A percentile compares a stretch with the other conserved stretches of the same genome.
phyloP scores from a whole-genome alignment of 1,140 invertebrate species.

The Drosophila jambulina region DNA sequence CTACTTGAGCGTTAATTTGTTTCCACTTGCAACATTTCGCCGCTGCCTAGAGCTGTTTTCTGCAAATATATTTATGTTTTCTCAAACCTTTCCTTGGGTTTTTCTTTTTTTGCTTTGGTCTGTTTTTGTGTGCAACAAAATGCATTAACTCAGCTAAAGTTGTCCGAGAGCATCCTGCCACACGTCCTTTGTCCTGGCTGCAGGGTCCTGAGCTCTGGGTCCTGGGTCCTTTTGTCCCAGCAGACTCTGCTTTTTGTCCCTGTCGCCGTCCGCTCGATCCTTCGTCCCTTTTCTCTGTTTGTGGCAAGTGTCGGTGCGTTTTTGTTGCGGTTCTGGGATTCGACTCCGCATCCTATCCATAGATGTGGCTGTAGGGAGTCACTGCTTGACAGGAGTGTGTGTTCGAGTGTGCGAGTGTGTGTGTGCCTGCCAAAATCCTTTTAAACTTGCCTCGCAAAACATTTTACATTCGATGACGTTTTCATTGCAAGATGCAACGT shows the following conservation, averaged over 20 bases:
- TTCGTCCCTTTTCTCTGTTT: conserved; percentile 17
- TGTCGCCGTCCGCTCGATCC: neutral
- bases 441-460: conserved; percentile 71
- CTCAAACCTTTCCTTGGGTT: neutral
- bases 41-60: neutral
- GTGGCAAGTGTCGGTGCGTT: conserved; percentile 57
- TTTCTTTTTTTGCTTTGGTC: neutral
- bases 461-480: conserved; percentile 81
- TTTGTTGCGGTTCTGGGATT: conserved; percentile 36
- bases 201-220: conserved; percentile 7
- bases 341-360: conserved; percentile 11
- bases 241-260: conserved; percentile 32
- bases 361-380: neutral
- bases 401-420: conserved; percentile 16
- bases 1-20: conserved; percentile 36
- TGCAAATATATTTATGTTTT: conserved; percentile 37
- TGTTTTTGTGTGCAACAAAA: conserved; percentile 60
- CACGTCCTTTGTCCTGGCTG: conserved; percentile 22
- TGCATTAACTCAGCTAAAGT: conserved; percentile 74
- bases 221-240: conserved; percentile 27
- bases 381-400: conserved; percentile 14
- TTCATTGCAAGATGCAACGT: conserved; percentile 82
- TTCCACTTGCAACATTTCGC: conserved; percentile 17
- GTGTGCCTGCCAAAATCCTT: conserved; percentile 51
- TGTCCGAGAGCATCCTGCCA: conserved; percentile 58